Conservation (phyloP, 2,113 vertebrate genomes). For the Macquaria ambigua region DNA sequence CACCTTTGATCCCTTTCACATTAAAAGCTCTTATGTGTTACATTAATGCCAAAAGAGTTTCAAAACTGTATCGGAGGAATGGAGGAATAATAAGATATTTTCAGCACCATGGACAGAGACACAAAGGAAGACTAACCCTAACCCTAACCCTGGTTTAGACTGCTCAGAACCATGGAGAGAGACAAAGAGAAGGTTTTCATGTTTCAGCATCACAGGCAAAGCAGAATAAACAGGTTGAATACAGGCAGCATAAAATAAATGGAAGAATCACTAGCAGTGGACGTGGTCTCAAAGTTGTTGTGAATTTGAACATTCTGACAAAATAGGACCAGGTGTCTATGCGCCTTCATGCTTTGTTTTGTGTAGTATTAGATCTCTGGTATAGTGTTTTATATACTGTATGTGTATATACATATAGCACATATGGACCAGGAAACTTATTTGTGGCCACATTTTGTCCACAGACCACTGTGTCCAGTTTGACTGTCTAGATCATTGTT, state of each 20-base stretch:
- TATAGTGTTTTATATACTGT: not conserved
- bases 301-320: not conserved
- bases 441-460: not conserved
- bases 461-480: not conserved
- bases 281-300: not conserved
- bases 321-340: not conserved
- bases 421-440: not conserved
- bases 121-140: not conserved
- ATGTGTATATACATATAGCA: not conserved
- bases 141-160: not conserved
- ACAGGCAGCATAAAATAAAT: not conserved
- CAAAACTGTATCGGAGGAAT: no score
- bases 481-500: not conserved
- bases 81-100: not conserved
- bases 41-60: not conserved
- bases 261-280: not conserved
- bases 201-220: not conserved
- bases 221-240: not conserved
- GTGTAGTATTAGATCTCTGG: not conserved
- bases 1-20: not conserved
- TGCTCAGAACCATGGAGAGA: conserved; percentile 4
- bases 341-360: not conserved
- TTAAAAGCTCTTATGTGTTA: not conserved
- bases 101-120: conserved; percentile 30
- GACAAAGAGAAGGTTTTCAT: not conserved